Conservation (phyloP, 2,113 vertebrate species). For the Tragelaphus strepsiceros region DNA sequence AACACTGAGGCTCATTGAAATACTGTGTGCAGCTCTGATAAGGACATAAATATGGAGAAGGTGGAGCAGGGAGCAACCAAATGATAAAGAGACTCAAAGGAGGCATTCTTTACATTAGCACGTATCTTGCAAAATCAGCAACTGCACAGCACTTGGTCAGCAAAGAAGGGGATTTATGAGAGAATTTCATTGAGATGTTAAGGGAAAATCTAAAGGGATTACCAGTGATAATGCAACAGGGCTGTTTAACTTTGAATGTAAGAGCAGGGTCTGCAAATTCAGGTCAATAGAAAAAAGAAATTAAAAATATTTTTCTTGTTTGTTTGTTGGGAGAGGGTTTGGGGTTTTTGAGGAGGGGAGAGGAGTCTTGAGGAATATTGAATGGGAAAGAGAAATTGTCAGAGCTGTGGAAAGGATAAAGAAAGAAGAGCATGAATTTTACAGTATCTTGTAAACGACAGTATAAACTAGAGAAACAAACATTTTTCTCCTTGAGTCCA, state of each 20-base stretch:
- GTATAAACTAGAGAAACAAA: neutral
- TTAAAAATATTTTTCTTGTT: neutral
- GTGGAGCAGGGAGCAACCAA: constrained; percentile 43
- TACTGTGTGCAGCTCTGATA: constrained; percentile 52
- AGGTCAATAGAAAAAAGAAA: neutral
- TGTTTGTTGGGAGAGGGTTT: neutral
- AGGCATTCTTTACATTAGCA: constrained; percentile 56
- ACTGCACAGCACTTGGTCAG: constrained; percentile 63
- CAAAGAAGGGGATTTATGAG: constrained; percentile 66
- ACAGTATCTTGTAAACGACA: neutral
- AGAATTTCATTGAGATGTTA: constrained; percentile 63
- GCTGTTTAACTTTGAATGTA: neutral
- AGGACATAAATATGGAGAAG: constrained; percentile 61
- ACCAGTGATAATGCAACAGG: constrained; percentile 8
- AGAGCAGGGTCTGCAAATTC: constrained; percentile 10
- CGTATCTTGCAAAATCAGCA: constrained; percentile 72
- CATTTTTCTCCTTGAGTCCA: neutral
- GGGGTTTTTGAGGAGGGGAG: neutral
- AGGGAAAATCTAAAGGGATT: constrained; percentile 46
- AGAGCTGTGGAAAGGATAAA: neutral
- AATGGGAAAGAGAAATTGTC: neutral
- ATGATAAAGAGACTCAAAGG: constrained; percentile 58
- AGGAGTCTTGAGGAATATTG: neutral
- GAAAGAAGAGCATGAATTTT: neutral
- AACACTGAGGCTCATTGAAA: constrained; percentile 38